A percentile compares a stretch with the other conserved stretches of the same genome.
Conservation (phyloP, 2,888 invertebrate genomes). For the Mythimna albipuncta region DNA sequence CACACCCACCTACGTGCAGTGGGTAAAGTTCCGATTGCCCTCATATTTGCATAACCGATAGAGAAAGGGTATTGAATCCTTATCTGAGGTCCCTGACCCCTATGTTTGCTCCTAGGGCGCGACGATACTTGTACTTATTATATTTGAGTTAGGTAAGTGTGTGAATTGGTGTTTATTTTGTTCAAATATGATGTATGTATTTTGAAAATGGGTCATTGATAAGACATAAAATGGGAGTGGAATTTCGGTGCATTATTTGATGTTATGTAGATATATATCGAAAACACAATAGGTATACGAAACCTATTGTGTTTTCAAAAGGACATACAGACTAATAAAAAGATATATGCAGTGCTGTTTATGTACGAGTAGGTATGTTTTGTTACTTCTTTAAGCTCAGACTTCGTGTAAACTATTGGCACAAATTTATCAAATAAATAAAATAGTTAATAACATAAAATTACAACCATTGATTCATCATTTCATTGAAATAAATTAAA, state of each 20-base stretch:
- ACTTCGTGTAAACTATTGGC: no score
- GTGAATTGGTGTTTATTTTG: constrained; percentile 17
- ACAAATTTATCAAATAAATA: no score
- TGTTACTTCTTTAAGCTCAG: no score
- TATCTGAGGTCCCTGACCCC: constrained; percentile 80
- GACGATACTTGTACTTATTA: constrained; percentile 65
- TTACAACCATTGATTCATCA: no score
- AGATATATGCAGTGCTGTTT: no score
- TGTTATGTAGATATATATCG: no score
- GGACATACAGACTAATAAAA: no score
- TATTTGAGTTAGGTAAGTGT: constrained; percentile 61
- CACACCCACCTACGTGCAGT: constrained; percentile 23
- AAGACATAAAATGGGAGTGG: neutral
- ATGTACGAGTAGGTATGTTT: no score
- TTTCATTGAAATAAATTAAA: no score
- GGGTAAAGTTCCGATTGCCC: constrained; percentile 59
- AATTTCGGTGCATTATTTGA: neutral
- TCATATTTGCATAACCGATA: constrained; percentile 77
- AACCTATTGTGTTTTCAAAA: no score
- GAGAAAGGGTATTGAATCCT: constrained; percentile 84
- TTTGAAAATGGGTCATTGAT: neutral
- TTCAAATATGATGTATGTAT: neutral
- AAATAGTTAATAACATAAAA: no score
- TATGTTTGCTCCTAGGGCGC: constrained; percentile 71
- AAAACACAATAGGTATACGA: no score